A percentile compares a stretch with the other conserved stretches of the same genome.
These are phyloP conservation scores for Taeniopygia guttata DNA, from an alignment of 2,797 vertebrate genomes.

Conservation along the genomic window DNA sequence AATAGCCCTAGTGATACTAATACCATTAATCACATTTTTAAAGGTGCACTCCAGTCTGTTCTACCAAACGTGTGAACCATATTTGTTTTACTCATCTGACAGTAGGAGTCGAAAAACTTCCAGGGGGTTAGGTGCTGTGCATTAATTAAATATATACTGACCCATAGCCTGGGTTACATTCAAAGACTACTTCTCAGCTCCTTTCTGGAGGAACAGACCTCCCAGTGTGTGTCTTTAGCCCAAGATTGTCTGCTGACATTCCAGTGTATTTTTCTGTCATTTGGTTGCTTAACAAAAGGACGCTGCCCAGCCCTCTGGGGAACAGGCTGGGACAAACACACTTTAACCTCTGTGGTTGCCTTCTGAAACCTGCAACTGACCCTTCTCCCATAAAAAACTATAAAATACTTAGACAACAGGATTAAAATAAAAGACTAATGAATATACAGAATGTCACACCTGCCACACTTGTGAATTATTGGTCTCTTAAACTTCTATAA, in stretches of 20 bases:
- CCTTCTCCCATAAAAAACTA: neutral
- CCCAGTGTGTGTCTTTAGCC: neutral
- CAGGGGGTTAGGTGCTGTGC: neutral
- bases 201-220: neutral
- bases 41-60: neutral
- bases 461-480: slow-evolving; percentile 68
- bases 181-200: neutral
- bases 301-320: neutral
- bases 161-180: neutral
- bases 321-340: neutral
- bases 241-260: neutral
- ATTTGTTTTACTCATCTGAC: neutral
- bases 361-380: neutral
- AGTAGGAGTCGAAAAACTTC: neutral
- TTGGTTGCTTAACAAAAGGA: neutral
- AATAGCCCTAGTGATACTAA: neutral
- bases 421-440: slow-evolving; percentile 42
- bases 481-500: slow-evolving; percentile 65
- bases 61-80: neutral
- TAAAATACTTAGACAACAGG: neutral
- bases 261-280: neutral
- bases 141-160: neutral
- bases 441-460: slow-evolving; percentile 53
- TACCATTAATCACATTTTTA: neutral
- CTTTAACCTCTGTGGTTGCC: neutral